A percentile compares a stretch with the other conserved stretches of the same genome.
These are phyloP conservation scores for Lytechinus pictus DNA, from an alignment of 35 echinoderm and acorn worm species.

Conservation along the genomic window DNA sequence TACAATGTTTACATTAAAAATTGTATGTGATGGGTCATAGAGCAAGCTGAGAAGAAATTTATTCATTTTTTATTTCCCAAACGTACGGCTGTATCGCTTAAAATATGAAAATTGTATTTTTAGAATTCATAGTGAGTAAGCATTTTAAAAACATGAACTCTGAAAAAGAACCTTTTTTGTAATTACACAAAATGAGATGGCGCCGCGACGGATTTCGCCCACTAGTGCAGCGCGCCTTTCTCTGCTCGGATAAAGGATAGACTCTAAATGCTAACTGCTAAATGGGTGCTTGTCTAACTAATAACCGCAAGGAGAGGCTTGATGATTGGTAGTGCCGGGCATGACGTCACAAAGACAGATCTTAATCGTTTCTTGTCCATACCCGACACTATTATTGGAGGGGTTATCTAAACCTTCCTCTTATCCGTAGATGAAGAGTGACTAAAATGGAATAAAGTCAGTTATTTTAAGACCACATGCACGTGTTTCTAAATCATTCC, in stretches of 20 bases:
- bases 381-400: slow-evolving; percentile 25
- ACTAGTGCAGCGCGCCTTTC: background rate
- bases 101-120: no score
- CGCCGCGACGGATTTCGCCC: background rate
- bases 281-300: background rate
- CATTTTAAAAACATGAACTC: no score
- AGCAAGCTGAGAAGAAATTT: no score
- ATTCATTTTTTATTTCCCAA: no score
- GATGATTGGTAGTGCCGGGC: background rate
- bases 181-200: background rate
- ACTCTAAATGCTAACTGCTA: background rate
- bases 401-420: background rate
- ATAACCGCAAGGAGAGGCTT: background rate
- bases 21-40: no score
- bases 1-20: no score
- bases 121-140: no score
- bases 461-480: background rate
- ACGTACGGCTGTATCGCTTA: no score
- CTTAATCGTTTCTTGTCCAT: background rate
- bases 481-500: background rate
- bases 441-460: background rate
- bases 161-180: no score
- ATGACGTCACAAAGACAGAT: slow-evolving; percentile 29
- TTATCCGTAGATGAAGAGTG: slow-evolving; percentile 28
- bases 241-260: background rate